Evolutionary conservation across 1,140 invertebrate genomes (phyloP), one percentile per base, ranked within the genome.

Genomic region (Bicyclus anynana): DNA sequence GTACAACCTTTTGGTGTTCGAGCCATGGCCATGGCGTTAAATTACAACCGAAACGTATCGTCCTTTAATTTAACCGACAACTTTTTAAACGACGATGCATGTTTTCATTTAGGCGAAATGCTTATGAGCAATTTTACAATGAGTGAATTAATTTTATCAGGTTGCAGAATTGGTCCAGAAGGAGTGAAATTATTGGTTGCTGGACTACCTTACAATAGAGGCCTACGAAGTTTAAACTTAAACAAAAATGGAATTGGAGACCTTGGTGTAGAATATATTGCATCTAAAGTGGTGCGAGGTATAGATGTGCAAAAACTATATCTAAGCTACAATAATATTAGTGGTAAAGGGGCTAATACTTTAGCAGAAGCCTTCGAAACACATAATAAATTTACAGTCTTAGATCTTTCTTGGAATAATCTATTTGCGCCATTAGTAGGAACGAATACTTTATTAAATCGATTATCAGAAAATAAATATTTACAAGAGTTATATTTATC

Each of bases 341-440:
- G 67, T 7, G 77, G 77, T 26, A 77, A 72, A 62, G 73, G 80
- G 17, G 72, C 74, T 0, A 68, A 59, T 37, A 48, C 53, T 2
- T 67, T 90, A 46, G 71, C 75, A n/a, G 74, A 74, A 67, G 74
- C 82, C 12, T 67, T 90, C n/a, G 70, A 84, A 59, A 75, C 76
- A 9, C 69, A 85, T 51, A 83, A 84, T 55, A 77, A 76, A 53
- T 73, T 90, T 44, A 82, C 79, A 16, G 72, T 77, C 38, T 54
- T 90, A 4, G 75, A 90, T 74, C 67, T 90, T 21, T 88, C 89
- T 0, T 89, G 88, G 87, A 90, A 90, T 65, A 78, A 72, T 46
- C 67, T 90, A 12, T 84, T 57, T 51, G 65, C 72, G 26, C 72
- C 71, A 7, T 21, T 55, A 17, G 51, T 33, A 26, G 71, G 64